A percentile compares a stretch with the other conserved stretches of the same genome.
phyloP scores from a whole-genome alignment of 2,888 invertebrate genomes.

The Epinotia bilunana region DNA sequence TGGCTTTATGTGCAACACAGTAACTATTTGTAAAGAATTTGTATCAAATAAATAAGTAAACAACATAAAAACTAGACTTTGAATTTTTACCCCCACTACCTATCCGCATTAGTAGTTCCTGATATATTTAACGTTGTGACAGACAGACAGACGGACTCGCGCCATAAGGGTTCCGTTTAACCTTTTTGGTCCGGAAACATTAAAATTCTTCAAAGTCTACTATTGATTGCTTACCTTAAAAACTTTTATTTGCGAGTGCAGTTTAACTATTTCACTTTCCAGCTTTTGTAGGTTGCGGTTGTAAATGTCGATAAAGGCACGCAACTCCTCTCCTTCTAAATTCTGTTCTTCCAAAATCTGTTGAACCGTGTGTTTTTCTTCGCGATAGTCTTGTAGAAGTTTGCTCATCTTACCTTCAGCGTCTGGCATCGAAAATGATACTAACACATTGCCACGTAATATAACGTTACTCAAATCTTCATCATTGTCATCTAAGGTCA shows the following conservation, averaged over 20 bases:
- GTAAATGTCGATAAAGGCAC: background rate
- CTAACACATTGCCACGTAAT: conserved; percentile 30
- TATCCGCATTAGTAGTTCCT: no score
- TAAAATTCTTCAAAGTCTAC: no score
- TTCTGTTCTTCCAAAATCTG: conserved; percentile 50
- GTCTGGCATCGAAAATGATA: conserved; percentile 55
- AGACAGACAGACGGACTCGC: no score
- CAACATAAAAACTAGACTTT: no score
- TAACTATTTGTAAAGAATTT: no score
- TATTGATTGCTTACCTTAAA: conserved; percentile 58
- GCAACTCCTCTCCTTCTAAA: background rate
- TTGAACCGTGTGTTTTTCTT: conserved; percentile 45
- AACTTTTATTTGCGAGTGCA: conserved; percentile 54
- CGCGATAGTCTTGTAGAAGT: background rate
- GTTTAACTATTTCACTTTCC: conserved; percentile 48
- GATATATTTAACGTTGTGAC: no score
- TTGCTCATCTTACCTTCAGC: background rate
- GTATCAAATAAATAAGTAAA: no score
- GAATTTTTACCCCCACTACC: no score
- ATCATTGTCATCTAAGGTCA: conserved; percentile 56
- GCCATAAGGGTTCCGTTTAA: no score
- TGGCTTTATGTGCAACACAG: no score
- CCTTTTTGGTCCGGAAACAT: no score
- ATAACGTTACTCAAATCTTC: conserved; percentile 42
- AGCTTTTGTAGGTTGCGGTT: conserved; percentile 49